Evolutionary conservation across 1,140 invertebrate genomes (phyloP).

Genomic region (Diorhabda carinulata): DNA sequence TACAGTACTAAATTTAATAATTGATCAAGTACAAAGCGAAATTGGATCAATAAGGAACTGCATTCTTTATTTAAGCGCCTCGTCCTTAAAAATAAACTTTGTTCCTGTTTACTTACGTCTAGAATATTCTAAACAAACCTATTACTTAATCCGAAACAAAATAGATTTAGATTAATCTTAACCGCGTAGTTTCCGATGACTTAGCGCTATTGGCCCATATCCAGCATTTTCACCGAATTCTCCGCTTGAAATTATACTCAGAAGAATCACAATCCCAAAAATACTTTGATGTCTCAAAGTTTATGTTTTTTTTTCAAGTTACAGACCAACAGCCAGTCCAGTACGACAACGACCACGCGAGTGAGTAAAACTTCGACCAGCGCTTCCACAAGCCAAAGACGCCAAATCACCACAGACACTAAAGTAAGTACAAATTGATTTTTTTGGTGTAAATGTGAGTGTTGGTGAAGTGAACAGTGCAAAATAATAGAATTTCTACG

Average conservation of each 20-base stretch:
- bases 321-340: slow-evolving; percentile 44
- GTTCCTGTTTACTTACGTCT: too few species aligned
- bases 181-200: slow-evolving; percentile 4
- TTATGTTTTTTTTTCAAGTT: slow-evolving; percentile 38
- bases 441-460: too few species aligned
- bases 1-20: too few species aligned
- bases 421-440: slow-evolving; percentile 40
- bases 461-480: too few species aligned
- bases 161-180: too few species aligned
- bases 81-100: too few species aligned
- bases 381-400: slow-evolving; percentile 35
- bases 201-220: slow-evolving; percentile 10
- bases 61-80: too few species aligned
- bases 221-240: slow-evolving; percentile 6
- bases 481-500: too few species aligned
- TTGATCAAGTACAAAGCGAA: too few species aligned
- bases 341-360: slow-evolving; percentile 41
- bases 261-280: slow-evolving; percentile 30
- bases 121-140: too few species aligned
- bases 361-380: slow-evolving; percentile 36
- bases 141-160: too few species aligned
- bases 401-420: slow-evolving; percentile 58
- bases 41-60: too few species aligned
- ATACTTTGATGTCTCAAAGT: slow-evolving; percentile 30
- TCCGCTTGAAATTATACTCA: slow-evolving; percentile 6